Conservation (phyloP, 2,888 invertebrate species). For the Agelastica alni region DNA sequence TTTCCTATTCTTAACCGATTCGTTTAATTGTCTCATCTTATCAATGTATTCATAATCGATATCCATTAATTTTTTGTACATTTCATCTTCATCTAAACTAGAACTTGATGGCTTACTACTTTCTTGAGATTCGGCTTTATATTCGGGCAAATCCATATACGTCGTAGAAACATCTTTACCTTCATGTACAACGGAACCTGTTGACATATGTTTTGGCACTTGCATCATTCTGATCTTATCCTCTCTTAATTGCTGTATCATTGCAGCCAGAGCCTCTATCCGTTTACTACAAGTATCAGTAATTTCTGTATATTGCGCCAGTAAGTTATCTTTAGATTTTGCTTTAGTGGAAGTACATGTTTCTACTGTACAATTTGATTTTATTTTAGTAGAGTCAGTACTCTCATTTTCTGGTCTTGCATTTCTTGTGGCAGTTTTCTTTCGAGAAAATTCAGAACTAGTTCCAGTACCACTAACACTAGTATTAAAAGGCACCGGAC, state of each 20-base stretch:
- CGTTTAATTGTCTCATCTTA: conserved; percentile 39
- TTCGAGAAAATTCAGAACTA: conserved; percentile 5
- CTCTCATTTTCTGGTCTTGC: conserved; percentile 26
- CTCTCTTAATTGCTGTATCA: conserved; percentile 64
- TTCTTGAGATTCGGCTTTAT: conserved; percentile 33
- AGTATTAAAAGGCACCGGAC: conserved; percentile 24
- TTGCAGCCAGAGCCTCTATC: conserved; percentile 61
- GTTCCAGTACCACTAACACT: conserved; percentile 17
- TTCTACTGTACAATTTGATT: too few relatives aligned
- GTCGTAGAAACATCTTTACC: conserved; percentile 47
- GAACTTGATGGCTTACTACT: conserved; percentile 30
- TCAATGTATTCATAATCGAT: conserved; percentile 47
- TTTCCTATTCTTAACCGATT: too few relatives aligned
- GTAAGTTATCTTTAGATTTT: conserved; percentile 25
- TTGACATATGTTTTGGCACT: conserved; percentile 39
- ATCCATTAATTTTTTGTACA: conserved; percentile 43
- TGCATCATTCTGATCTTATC: conserved; percentile 59
- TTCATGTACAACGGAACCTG: conserved; percentile 1
- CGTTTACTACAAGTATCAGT: conserved; percentile 62
- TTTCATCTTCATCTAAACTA: conserved; percentile 41
- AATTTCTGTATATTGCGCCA: conserved; percentile 57
- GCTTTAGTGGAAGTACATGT: background rate
- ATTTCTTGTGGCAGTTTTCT: background rate
- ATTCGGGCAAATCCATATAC: conserved; percentile 47
- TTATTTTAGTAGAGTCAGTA: background rate